Conservation (phyloP, 2,797 vertebrate genomes). For the Dryobates pubescens region DNA sequence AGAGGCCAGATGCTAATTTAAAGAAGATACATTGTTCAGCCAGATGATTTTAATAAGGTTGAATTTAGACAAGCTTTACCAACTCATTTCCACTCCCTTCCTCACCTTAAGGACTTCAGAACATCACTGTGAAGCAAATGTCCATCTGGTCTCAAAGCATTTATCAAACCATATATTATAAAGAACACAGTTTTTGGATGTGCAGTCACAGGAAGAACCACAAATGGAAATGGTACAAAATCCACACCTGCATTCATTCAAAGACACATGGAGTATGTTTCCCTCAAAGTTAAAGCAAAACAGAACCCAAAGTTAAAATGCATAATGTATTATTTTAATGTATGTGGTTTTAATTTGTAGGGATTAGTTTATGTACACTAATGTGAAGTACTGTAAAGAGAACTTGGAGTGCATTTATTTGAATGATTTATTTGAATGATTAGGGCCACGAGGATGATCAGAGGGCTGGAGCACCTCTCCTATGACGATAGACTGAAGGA, state of each 20-base stretch:
- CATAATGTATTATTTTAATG: constrained; percentile 21
- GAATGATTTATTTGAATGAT: constrained; percentile 56
- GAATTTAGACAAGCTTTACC: not conserved
- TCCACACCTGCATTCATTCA: constrained; percentile 57
- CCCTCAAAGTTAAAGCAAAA: constrained; percentile 44
- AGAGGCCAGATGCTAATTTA: not conserved
- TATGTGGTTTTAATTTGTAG: constrained; percentile 49
- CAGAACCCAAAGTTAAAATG: constrained; percentile 32
- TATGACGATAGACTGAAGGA: too few species aligned
- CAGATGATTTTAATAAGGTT: not conserved
- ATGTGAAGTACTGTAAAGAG: constrained; percentile 1
- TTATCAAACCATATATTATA: not conserved
- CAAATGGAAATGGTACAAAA: constrained; percentile 43
- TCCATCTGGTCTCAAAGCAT: not conserved
- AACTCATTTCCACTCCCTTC: not conserved
- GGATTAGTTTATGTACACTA: not conserved
- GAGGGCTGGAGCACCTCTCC: too few species aligned
- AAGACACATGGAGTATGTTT: constrained; percentile 16
- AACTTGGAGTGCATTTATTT: constrained; percentile 55
- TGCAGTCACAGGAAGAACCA: constrained; percentile 38
- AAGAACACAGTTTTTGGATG: constrained; percentile 16
- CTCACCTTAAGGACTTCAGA: not conserved
- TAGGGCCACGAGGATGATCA: not conserved
- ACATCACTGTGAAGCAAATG: not conserved
- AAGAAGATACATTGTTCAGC: not conserved